A percentile compares a stretch with the other conserved stretches of the same genome.
phyloP scores from a whole-genome alignment of 1,140 invertebrate genomes.

The Aporrectodea caliginosa region DNA sequence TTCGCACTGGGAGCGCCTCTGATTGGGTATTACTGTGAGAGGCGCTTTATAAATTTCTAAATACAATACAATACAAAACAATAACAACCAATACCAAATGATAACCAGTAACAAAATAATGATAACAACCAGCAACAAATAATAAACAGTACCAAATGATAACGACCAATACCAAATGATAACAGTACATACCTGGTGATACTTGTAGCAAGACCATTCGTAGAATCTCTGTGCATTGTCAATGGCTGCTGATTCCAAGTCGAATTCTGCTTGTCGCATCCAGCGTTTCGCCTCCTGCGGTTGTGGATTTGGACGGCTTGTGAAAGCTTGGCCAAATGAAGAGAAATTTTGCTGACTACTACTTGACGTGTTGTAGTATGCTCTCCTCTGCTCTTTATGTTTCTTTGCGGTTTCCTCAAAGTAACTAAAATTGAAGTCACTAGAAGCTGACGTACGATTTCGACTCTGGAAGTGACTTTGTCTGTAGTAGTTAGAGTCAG shows the following conservation, averaged over 20 bases:
- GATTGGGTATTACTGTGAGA: too few relatives aligned
- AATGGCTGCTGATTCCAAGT: slow-evolving; percentile 28
- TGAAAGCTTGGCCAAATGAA: neutral
- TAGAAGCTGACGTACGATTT: too few relatives aligned
- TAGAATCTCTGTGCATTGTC: slow-evolving; percentile 21
- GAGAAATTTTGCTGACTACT: neutral
- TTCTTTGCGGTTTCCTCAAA: neutral
- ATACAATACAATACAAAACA: too few relatives aligned
- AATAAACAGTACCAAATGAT: neutral
- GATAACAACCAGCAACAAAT: too few relatives aligned
- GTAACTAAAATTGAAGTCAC: neutral
- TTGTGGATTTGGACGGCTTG: slow-evolving; percentile 13
- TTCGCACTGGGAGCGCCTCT: too few relatives aligned
- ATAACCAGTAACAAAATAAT: too few relatives aligned
- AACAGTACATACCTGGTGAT: slow-evolving; percentile 15
- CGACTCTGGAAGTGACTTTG: too few relatives aligned
- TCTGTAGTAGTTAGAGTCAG: too few relatives aligned
- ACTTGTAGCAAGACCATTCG: slow-evolving; percentile 35
- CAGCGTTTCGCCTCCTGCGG: slow-evolving; percentile 30
- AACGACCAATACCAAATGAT: neutral
- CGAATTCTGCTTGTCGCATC: slow-evolving; percentile 30
- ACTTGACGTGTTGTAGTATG: neutral
- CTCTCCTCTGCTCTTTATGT: neutral
- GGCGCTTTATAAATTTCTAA: too few relatives aligned
- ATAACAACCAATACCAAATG: too few relatives aligned